Base-by-base conservation (phyloP, 2,888 invertebrate species). In the Protonemura montana region DNA sequence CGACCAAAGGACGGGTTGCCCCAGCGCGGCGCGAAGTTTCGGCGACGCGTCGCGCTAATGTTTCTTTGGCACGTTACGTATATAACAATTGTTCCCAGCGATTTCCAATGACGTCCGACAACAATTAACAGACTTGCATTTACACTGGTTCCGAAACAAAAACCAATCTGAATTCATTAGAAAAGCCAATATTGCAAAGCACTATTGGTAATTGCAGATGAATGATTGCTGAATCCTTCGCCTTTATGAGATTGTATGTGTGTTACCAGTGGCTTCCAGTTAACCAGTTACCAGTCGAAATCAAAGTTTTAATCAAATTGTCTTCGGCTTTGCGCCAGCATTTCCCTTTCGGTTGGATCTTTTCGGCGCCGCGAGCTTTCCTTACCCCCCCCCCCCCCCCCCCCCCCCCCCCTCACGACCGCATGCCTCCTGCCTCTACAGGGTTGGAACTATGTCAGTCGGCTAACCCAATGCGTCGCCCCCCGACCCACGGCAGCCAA, bases 381-480 rank as follows among this genome's bases (percentile, higher is more conserved):
- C 59, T 59, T 59, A 21, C 13, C 59, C 59, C 59, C 59, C 7
- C 59, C 59, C 59, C 59, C 59, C 2, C 59, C 59, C 59, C 59
- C 59, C 7, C 16, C 59, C 59, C 16, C 59, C 59, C 16, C 13
- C 59, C n/a, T n/a, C n/a, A n/a, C n/a, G n/a, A n/a, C n/a, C n/a
- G n/a, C n/a, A n/a, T n/a, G n/a, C n/a, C n/a, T n/a, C n/a, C n/a
- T n/a, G 59, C 59, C 59, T 10, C 59, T 21, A 21, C 21, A 59
- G 59, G 59, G 59, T 10, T 59, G 59, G 59, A 59, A 59, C 13
- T 59, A 21, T 59, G 59, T 59, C 59, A 59, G 59, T 59, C 59
- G 59, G 59, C 59, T 59, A 59, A 59, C 59, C 59, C 59, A 59
- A 59, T 59, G 59, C 59, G 59, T 59, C 59, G 59, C 59, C 59